These are phyloP conservation scores for Prionailurus bengalensis DNA, from an alignment of 2,113 vertebrate genomes.

Conservation along the genomic window DNA sequence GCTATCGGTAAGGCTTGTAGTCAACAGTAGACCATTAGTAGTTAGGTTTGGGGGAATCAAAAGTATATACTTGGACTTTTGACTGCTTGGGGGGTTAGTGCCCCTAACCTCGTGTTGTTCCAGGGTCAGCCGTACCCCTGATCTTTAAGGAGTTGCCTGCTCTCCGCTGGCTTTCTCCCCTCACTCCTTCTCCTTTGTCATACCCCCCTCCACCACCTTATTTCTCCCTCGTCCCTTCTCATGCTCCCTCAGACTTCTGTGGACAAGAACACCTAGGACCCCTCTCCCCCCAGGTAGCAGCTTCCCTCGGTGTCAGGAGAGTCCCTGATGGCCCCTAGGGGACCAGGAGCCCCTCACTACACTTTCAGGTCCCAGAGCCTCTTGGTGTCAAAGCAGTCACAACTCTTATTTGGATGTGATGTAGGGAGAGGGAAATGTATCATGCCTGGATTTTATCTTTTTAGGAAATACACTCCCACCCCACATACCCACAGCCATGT, in stretches of 20 bases:
- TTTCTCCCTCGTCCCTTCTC: background rate
- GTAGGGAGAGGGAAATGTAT: background rate
- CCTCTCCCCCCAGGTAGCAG: background rate
- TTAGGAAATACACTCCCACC: background rate
- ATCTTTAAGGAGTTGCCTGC: background rate
- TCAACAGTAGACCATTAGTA: background rate
- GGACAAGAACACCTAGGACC: no score
- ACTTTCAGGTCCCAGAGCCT: background rate
- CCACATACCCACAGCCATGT: background rate
- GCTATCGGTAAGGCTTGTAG: background rate
- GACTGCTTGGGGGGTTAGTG: background rate
- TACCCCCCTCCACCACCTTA: rapidly evolving
- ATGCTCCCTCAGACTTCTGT: background rate
- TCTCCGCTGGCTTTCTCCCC: background rate
- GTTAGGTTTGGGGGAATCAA: background rate
- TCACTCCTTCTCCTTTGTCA: background rate
- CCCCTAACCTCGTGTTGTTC: background rate
- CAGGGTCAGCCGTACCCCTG: background rate
- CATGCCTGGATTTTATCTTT: background rate
- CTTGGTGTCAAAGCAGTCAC: background rate
- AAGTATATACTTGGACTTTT: background rate
- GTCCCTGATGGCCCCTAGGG: rapidly evolving
- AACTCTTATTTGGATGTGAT: background rate
- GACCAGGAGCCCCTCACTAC: background rate
- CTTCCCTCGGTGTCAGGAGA: background rate